Percentiles rank a stretch among this genome's conserved stretches.
phyloP scores from a whole-genome alignment of 2,888 invertebrate genomes.

The Sinotaia quadrata region DNA sequence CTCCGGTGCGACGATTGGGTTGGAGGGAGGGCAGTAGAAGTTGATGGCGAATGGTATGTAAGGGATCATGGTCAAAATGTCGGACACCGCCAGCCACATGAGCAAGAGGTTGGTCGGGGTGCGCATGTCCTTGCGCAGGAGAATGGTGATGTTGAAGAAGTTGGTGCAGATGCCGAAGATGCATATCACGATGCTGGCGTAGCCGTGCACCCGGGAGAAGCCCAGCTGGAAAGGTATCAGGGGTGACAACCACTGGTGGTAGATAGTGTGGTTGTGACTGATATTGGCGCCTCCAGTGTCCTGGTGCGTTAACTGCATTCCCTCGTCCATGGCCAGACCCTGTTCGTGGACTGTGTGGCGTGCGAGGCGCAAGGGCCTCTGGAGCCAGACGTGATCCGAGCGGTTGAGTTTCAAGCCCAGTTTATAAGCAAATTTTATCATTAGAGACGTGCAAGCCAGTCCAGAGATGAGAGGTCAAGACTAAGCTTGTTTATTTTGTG shows the following conservation, averaged over 20 bases:
- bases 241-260: not conserved
- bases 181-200: conserved; percentile 88
- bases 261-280: not conserved
- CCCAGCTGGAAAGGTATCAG: conserved; percentile 42
- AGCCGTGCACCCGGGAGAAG: conserved; percentile 80
- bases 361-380: too few relatives aligned
- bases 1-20: conserved; percentile 47
- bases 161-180: conserved; percentile 91
- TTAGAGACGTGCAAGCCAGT: too few relatives aligned
- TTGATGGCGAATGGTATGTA: conserved; percentile 92
- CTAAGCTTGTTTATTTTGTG: too few relatives aligned
- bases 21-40: conserved; percentile 61
- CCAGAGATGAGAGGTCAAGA: too few relatives aligned
- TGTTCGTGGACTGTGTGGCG: too few relatives aligned
- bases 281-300: not conserved
- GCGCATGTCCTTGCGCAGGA: conserved; percentile 85
- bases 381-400: too few relatives aligned
- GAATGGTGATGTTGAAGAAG: conserved; percentile 90
- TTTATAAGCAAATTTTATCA: too few relatives aligned
- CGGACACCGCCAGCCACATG: conserved; percentile 87
- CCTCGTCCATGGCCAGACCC: conserved; percentile 5
- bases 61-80: conserved; percentile 89
- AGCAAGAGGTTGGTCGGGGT: conserved; percentile 93
- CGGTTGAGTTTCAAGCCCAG: too few relatives aligned
- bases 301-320: not conserved